phyloP scores from a whole-genome alignment of 2,113 vertebrate genomes.

The Macrotus californicus region DNA sequence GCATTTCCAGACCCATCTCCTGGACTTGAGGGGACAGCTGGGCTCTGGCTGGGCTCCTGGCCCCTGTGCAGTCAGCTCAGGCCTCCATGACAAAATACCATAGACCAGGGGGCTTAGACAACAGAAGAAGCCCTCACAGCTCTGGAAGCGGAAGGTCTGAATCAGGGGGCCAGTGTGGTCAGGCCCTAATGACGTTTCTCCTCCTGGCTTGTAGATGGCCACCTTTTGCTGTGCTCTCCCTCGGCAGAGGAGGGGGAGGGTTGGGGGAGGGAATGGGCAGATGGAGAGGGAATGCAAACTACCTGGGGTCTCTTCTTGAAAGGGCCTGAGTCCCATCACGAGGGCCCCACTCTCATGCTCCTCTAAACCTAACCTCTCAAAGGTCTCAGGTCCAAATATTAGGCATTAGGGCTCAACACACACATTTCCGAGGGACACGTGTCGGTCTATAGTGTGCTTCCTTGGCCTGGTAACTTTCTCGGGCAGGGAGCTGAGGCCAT shows the following conservation, averaged over 20 bases:
- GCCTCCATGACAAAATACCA: background rate
- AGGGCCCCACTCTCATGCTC: background rate
- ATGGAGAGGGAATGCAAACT: background rate
- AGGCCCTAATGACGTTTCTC: background rate
- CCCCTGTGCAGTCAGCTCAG: background rate
- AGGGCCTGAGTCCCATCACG: background rate
- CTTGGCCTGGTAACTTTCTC: background rate
- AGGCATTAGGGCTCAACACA: background rate
- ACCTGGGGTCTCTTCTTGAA: background rate
- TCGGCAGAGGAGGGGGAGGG: background rate
- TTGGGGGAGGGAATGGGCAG: too few species aligned
- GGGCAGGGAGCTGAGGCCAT: background rate
- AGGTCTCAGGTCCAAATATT: background rate
- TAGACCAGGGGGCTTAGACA: background rate
- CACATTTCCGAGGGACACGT: background rate
- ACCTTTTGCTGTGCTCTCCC: background rate
- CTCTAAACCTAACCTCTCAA: background rate
- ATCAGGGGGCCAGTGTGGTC: background rate
- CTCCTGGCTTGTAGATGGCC: background rate
- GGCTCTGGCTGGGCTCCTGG: background rate
- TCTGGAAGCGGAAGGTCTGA: too few species aligned
- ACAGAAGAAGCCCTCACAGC: background rate
- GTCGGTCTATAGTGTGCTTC: too few species aligned
- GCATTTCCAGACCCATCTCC: background rate
- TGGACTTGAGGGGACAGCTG: background rate